A percentile compares a stretch with the other conserved stretches of the same genome.
These are phyloP conservation scores for Aselliscus stoliczkanus DNA, from an alignment of 2,797 vertebrate genomes.

Conservation along the genomic window DNA sequence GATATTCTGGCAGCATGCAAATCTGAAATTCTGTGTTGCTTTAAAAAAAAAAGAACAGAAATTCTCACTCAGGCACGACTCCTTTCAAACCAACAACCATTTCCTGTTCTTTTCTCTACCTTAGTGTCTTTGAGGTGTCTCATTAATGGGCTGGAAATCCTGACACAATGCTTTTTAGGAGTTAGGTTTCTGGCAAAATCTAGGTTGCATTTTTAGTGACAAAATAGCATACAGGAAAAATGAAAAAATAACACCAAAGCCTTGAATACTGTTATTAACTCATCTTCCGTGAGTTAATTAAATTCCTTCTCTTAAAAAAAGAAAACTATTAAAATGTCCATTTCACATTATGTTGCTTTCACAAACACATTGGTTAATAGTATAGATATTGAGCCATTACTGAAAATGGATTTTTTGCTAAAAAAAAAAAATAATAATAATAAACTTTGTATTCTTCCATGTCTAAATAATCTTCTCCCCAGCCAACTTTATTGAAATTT, in stretches of 20 bases:
- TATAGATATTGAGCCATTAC: background rate
- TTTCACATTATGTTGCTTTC: constrained; percentile 42
- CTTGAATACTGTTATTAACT: constrained; percentile 25
- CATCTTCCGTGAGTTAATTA: constrained; percentile 46
- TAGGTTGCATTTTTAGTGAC: constrained; percentile 28
- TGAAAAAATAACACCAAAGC: constrained; percentile 36
- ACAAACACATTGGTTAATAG: background rate
- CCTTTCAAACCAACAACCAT: background rate
- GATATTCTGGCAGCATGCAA: background rate
- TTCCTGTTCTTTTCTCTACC: background rate
- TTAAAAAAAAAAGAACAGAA: background rate
- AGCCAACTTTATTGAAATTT: background rate
- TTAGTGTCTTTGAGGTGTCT: constrained; percentile 5
- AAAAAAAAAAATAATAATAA: no score
- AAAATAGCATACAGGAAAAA: constrained; percentile 16
- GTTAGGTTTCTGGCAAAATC: constrained; percentile 43
- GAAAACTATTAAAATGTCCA: background rate
- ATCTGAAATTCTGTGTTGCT: constrained; percentile 44
- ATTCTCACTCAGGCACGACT: background rate
- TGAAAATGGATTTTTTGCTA: constrained; percentile 48
- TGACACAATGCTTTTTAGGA: constrained; percentile 28
- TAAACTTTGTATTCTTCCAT: background rate
- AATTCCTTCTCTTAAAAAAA: constrained; percentile 24
- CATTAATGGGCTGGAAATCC: background rate
- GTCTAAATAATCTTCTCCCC: background rate